Percentiles rank a stretch among this genome's conserved stretches.
Conservation (phyloP, 2,888 invertebrate species). For the Diplazon laetatorius region DNA sequence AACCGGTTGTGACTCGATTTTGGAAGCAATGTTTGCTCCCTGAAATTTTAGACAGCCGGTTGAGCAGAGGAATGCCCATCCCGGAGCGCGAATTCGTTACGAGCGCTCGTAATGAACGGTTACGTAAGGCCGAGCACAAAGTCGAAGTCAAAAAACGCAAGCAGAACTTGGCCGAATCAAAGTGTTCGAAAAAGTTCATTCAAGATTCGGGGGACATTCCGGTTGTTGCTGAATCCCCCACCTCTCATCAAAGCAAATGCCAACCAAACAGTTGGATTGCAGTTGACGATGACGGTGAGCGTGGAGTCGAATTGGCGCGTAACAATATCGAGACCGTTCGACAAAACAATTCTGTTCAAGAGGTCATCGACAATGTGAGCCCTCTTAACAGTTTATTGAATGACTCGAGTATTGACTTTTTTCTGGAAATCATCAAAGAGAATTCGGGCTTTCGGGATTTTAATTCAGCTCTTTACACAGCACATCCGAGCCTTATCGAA, state of each 20-base stretch:
- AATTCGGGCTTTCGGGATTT: not conserved
- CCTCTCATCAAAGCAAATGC: too few relatives aligned
- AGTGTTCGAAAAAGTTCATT: too few relatives aligned
- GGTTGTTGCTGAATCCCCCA: too few relatives aligned
- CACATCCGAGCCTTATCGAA: not conserved
- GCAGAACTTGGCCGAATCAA: not conserved
- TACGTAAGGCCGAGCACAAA: too few relatives aligned
- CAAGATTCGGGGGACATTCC: too few relatives aligned
- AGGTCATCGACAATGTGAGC: not conserved
- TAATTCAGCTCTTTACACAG: constrained; percentile 14
- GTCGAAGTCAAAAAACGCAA: not conserved
- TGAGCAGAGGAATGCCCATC: constrained; percentile 29
- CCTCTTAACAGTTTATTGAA: constrained; percentile 1
- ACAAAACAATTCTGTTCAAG: not conserved
- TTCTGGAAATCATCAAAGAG: constrained; percentile 1
- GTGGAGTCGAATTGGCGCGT: not conserved
- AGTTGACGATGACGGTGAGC: not conserved
- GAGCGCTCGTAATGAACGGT: constrained; percentile 37
- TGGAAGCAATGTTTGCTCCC: constrained; percentile 57
- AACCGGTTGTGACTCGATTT: constrained; percentile 32
- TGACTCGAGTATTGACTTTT: constrained; percentile 5
- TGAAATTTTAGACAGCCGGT: constrained; percentile 56
- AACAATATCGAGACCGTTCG: not conserved
- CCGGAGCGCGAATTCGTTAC: constrained; percentile 48
- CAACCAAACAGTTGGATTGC: too few relatives aligned